Evolutionary conservation across 1,140 invertebrate genomes (phyloP), one percentile per base, ranked within the genome.

Genomic region (Ceratosolen solmsi): DNA sequence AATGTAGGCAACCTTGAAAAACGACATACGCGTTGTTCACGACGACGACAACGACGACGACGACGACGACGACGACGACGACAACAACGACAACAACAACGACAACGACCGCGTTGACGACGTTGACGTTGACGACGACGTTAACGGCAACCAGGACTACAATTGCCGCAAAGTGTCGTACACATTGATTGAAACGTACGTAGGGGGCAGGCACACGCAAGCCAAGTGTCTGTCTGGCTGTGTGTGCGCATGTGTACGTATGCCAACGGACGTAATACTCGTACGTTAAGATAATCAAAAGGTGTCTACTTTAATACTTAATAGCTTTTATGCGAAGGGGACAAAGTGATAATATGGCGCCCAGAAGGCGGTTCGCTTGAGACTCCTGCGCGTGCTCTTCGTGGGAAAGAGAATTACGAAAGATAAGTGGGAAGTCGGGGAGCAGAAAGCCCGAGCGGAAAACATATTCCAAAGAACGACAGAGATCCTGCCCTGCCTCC

Each of bases 221-320:
- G n/a, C n/a, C n/a, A n/a, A n/a, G n/a, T n/a, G n/a, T n/a, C n/a
- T n/a, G n/a, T n/a, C n/a, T n/a, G n/a, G n/a, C n/a, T n/a, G n/a
- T n/a, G n/a, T n/a, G n/a, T n/a, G n/a, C n/a, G n/a, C 27, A n/a
- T 9, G 11, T 20, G 46, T n/a, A 60, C 46, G 25, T 79, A 54
- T 25, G 13, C 27, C 38, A 49, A 68, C 70, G 65, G 20, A 54
- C 51, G 20, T 73, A 54, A 20, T 1, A 54, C 30, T n/a, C 17
- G 71, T 36, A 22, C 8, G 49, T n/a, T 27, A 20, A 41, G 51
- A 76, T 76, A 76, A 76, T 76, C 74, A 65, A 74, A 71, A 76
- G 74, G 58, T 49, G 58, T 65, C 17, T 60, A n/a, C 33, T 71
- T 30, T 8, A 30, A 27, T 30, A 8, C 15, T 63, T 71, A 49